phyloP scores from a whole-genome alignment of 2,888 invertebrate genomes.

The Neoascia interrupta region DNA sequence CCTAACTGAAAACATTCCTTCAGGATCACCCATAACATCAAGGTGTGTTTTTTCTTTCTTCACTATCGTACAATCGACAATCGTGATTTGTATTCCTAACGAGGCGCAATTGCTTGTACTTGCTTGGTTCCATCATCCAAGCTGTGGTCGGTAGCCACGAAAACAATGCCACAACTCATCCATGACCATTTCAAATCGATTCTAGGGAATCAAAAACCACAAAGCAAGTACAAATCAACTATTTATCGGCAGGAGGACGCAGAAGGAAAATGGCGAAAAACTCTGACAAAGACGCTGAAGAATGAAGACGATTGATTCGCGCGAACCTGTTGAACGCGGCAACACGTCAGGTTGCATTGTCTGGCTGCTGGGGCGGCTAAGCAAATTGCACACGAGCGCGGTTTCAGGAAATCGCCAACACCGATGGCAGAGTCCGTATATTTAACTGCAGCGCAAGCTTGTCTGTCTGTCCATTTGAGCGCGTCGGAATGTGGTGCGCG shows the following conservation, averaged over 20 bases:
- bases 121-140: slow-evolving; percentile 28
- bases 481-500: slow-evolving; percentile 46
- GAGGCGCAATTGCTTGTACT: slow-evolving; percentile 58
- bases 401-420: slow-evolving; percentile 57
- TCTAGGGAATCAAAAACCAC: slow-evolving; percentile 42
- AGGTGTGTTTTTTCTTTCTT: not conserved
- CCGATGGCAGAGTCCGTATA: not conserved
- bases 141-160: not conserved
- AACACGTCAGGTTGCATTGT: slow-evolving; percentile 46
- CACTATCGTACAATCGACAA: slow-evolving; percentile 48
- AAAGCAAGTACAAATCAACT: slow-evolving; percentile 38
- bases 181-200: slow-evolving; percentile 67
- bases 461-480: not conserved
- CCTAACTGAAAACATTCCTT: slow-evolving; percentile 28
- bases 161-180: slow-evolving; percentile 29
- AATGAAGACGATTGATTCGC: slow-evolving; percentile 47
- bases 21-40: slow-evolving; percentile 37
- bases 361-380: slow-evolving; percentile 12
- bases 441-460: not conserved
- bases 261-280: slow-evolving; percentile 9
- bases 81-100: slow-evolving; percentile 68
- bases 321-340: slow-evolving; percentile 47
- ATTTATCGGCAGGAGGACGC: slow-evolving; percentile 32
- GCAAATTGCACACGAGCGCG: slow-evolving; percentile 58
- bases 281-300: slow-evolving; percentile 41